Percentiles rank a stretch among this genome's conserved stretches.
Conservation (phyloP, 2,797 vertebrate genomes). For the Apogon hyalosoma region DNA sequence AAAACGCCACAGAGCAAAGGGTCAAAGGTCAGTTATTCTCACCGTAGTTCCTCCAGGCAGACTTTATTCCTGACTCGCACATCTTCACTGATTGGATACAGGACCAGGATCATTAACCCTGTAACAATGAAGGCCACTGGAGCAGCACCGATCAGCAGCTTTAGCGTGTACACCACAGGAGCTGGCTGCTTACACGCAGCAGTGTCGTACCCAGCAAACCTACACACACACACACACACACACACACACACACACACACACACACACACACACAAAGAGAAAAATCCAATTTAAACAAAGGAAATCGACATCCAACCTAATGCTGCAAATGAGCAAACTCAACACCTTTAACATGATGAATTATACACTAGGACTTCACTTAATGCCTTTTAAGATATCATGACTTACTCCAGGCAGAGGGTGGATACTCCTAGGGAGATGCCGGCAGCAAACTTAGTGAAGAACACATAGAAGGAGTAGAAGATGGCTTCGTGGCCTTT, state of each 20-base stretch:
- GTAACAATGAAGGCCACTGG: slow-evolving; percentile 90
- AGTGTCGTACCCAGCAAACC: slow-evolving; percentile 92
- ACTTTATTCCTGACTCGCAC: slow-evolving; percentile 86
- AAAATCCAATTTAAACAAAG: slow-evolving; percentile 32
- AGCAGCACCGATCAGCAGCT: slow-evolving; percentile 91
- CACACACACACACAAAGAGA: too few species aligned
- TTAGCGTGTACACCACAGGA: slow-evolving; percentile 90
- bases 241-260: too few species aligned
- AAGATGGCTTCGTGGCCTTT: slow-evolving; percentile 97
- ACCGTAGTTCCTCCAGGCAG: slow-evolving; percentile 90
- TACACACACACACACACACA: slow-evolving; percentile 63
- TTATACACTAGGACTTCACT: slow-evolving; percentile 17
- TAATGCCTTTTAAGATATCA: slow-evolving; percentile 23
- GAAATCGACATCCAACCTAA: slow-evolving; percentile 27
- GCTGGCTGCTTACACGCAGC: slow-evolving; percentile 89
- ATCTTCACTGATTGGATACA: slow-evolving; percentile 90
- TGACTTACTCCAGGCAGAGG: slow-evolving; percentile 92
- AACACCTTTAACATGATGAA: slow-evolving; percentile 27
- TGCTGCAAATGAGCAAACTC: slow-evolving; percentile 27
- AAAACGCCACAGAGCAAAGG: not conserved
- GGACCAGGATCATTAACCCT: slow-evolving; percentile 90
- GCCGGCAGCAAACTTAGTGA: slow-evolving; percentile 93
- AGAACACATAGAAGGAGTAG: slow-evolving; percentile 97
- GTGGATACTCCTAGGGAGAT: slow-evolving; percentile 95
- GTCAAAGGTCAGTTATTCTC: slow-evolving; percentile 27